Conservation (phyloP, 2,797 vertebrate species). For the Orientallactaga sibirica region DNA sequence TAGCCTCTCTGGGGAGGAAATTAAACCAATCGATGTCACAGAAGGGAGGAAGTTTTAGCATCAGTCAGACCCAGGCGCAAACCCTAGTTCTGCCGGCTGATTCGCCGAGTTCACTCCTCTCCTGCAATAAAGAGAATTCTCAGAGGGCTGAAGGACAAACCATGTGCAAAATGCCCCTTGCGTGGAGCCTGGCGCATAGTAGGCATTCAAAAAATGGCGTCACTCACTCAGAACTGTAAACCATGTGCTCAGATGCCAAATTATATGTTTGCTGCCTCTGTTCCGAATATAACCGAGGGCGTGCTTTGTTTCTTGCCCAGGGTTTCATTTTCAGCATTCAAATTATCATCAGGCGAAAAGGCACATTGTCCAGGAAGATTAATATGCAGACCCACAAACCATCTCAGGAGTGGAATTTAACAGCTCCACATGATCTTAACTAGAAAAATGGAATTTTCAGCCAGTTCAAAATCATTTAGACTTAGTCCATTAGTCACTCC, state of each 20-base stretch:
- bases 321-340: constrained; percentile 52
- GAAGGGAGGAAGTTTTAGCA: neutral
- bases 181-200: neutral
- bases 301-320: neutral
- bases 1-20: constrained; percentile 3
- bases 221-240: neutral
- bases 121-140: neutral
- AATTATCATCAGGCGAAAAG: constrained; percentile 35
- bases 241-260: neutral
- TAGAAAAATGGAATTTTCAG: constrained; percentile 60
- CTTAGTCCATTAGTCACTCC: constrained; percentile 27
- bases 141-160: neutral
- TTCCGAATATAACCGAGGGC: neutral
- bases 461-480: constrained; percentile 36
- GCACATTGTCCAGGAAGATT: constrained; percentile 47
- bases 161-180: neutral
- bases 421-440: constrained; percentile 41
- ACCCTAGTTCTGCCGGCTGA: neutral
- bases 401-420: constrained; percentile 46
- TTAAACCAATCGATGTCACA: neutral
- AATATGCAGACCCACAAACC: constrained; percentile 37
- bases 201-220: neutral
- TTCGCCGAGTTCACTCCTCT: neutral
- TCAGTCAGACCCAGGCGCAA: neutral
- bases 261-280: neutral